Conservation (phyloP, 1,140 invertebrate species). For the Zaprionus kolodkinae region DNA sequence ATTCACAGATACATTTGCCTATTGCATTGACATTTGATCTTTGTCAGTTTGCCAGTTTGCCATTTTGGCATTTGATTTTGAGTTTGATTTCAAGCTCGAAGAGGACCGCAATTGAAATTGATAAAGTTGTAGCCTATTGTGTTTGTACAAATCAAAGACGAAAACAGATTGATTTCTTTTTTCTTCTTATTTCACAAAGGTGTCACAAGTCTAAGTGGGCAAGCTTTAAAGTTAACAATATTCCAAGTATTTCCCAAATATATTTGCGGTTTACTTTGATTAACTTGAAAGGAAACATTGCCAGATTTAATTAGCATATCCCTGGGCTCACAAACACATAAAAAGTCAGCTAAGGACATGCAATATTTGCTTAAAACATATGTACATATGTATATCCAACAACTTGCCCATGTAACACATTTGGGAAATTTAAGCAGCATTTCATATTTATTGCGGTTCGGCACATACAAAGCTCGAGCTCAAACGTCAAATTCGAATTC, state of each 20-base stretch:
- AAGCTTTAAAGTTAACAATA: background rate
- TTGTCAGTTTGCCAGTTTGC: constrained; percentile 27
- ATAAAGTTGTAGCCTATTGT: background rate
- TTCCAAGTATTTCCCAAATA: background rate
- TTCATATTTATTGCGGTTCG: constrained; percentile 67
- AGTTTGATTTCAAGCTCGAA: constrained; percentile 20
- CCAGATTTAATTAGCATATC: constrained; percentile 6
- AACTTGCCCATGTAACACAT: constrained; percentile 45
- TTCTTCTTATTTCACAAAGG: background rate
- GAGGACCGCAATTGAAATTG: background rate
- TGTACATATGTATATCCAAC: constrained; percentile 10
- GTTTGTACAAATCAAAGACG: background rate
- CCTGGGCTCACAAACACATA: background rate
- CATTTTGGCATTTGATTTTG: constrained; percentile 48
- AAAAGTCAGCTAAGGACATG: constrained; percentile 3
- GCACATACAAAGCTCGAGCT: constrained; percentile 1
- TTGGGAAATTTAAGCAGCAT: constrained; percentile 48
- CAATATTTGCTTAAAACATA: constrained; percentile 13
- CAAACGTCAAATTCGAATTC: constrained; percentile 12
- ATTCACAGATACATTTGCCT: constrained; percentile 36
- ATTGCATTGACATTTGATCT: constrained; percentile 39
- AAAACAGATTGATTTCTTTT: background rate
- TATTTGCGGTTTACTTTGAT: background rate
- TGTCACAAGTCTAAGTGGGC: background rate
- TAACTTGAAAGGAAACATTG: background rate